Base-by-base conservation (phyloP, 2,113 vertebrate species). In the Cyphomyrus plagiostoma region DNA sequence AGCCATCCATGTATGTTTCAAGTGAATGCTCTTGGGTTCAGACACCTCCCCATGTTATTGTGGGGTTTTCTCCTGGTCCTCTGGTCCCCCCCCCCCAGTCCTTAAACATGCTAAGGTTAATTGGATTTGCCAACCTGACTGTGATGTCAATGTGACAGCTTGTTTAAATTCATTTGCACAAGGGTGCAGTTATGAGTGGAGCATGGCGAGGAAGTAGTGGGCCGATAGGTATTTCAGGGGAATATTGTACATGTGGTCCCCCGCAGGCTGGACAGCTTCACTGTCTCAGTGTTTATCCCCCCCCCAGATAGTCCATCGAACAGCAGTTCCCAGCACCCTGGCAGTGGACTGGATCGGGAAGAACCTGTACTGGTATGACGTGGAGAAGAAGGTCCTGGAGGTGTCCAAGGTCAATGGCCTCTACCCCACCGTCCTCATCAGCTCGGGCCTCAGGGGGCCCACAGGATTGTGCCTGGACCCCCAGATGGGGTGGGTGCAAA, bases 321-420 rank as follows among this genome's bases (percentile, higher is more conserved):
- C 96, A 90, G 96, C 96, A n/a, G 96, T 97, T 83, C 97, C 97
- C 42, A 97, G 96, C 92, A 95, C 97, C 42, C 92, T 98, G 91
- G 97, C 97, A 89, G 97, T 98, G 0, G 97, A 98, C n/a, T 98
- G 97, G 97, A 96, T 98, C 93, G 97, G 97, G 88, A 98, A 97
- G 93, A 98, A 98, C 91, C 95, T 98, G 80, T 98, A 98, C 86
- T 98, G 97, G 97, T 97, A 96, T 92, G 97, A 97, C 45, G 95
- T 95, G 17, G 97, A 97, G 92, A 98, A 96, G 93, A 96, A 96
- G 93, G 95, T 96, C 58, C 96, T 98, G 88, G 97, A 97, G 95
- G 97, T 98, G 88, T 97, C 97, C 13, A 97, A 98, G 93, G 95
- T 97, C 89, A 97, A 93, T 84, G 97, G 97, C 66, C 96, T 98